Evolutionary conservation across 1,140 invertebrate genomes (phyloP), one percentile per base, ranked within the genome.

Genomic region (Proctacanthus coquilletti): DNA sequence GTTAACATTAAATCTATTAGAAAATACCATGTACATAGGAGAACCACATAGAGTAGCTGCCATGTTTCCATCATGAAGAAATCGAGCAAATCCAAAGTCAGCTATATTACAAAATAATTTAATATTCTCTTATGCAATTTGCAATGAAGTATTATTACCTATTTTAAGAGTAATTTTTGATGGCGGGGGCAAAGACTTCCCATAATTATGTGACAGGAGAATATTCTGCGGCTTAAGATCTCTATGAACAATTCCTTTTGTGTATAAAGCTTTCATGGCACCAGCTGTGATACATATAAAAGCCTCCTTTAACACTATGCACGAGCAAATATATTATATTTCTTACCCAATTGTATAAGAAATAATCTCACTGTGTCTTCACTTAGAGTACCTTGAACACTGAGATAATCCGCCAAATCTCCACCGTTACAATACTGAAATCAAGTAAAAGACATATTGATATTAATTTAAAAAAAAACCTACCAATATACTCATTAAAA

Each of bases 171-270:
- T 83, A 42, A 98, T 94, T 61, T 96, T 84, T 44, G 80, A 75
- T 29, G 91, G 86, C 38, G 82, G 75, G 15, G 92, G 88, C 56
- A 86, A 79, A 25, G 72, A 68, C 49, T 78, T 77, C 35, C 71
- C 72, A 54, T 73, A 80, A 50, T 68, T 75, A 63, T 94, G 82
- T 58, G 84, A 85, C 32, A 96, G 66, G 36, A 97, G 68, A 53
- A 96, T 95, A 63, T 96, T 96, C 66, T 96, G 92, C 42, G 93
- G 93, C 63, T 99, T 99, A 49, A 99, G 70, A 71, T 99, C 96
- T 51, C 96, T 71, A 62, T 99, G 96, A 34, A 99, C 91, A 53
- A 99, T 93, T 51, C 89, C 93, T 70, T 97, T 97, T 41, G 77
- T 82, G 66, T 94, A 81, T 42, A 98, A 69, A 13, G 92, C 92